Conservation (phyloP, 1,140 invertebrate genomes). For the Hyposmocoma kahamanoa region DNA sequence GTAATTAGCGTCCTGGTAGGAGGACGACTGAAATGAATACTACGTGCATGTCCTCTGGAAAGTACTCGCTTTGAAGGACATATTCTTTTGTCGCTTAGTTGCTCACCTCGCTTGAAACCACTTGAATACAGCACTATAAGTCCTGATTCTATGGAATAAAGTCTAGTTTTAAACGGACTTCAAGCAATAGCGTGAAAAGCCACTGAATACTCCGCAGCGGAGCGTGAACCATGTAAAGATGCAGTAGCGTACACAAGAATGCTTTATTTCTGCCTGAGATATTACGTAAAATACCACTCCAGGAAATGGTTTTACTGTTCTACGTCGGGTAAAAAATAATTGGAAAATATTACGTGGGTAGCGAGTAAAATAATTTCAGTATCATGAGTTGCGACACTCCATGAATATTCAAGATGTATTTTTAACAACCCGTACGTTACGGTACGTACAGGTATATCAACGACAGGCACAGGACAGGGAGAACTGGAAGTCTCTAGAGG, state of each 20-base stretch:
- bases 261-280: too few species aligned
- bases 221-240: conserved; percentile 62
- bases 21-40: conserved; percentile 53
- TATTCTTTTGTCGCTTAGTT: conserved; percentile 52
- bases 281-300: too few species aligned
- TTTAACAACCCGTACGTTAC: too few species aligned
- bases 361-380: too few species aligned
- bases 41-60: conserved; percentile 43
- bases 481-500: too few species aligned
- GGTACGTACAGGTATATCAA: too few species aligned
- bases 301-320: too few species aligned
- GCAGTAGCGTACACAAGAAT: conserved; percentile 21
- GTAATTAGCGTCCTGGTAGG: conserved; percentile 22
- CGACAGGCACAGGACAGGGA: too few species aligned
- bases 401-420: too few species aligned
- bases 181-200: conserved; percentile 34
- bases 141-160: conserved; percentile 16
- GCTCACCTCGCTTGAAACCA: conserved; percentile 41
- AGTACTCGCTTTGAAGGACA: conserved; percentile 55
- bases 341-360: too few species aligned
- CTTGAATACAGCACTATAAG: conserved; percentile 15
- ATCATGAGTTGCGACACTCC: too few species aligned
- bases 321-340: too few species aligned
- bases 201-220: conserved; percentile 39
- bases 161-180: neutral